Percentiles rank a stretch among this genome's conserved stretches.
phyloP scores from a whole-genome alignment of 1,140 invertebrate genomes.

The Drosophila eugracilis region DNA sequence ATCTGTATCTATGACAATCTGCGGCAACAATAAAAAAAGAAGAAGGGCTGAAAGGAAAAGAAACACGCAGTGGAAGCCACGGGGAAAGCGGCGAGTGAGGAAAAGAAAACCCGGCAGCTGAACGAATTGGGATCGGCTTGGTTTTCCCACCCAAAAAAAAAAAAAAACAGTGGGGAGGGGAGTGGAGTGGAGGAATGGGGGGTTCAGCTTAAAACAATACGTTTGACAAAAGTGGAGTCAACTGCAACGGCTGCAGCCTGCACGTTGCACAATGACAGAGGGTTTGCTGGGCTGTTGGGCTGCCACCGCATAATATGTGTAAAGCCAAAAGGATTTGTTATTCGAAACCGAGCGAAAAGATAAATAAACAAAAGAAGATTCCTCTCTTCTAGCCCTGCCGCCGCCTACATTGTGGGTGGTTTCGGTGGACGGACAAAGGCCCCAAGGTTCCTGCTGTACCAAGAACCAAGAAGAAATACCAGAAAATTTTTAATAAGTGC shows the following conservation, averaged over 20 bases:
- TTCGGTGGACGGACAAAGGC: constrained; percentile 27
- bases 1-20: constrained; percentile 61
- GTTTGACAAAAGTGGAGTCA: constrained; percentile 82
- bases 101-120: constrained; percentile 16
- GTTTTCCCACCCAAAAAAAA: background rate
- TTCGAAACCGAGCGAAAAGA: constrained; percentile 83
- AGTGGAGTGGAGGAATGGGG: background rate
- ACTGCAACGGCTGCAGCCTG: constrained; percentile 74
- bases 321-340: constrained; percentile 84
- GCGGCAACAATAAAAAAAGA: constrained; percentile 42
- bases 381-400: constrained; percentile 19
- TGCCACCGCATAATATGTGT: constrained; percentile 79
- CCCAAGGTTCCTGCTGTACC: constrained; percentile 42
- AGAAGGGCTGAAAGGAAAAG: constrained; percentile 29
- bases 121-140: constrained; percentile 41
- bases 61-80: constrained; percentile 38
- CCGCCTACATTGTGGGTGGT: constrained; percentile 3
- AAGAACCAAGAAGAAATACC: constrained; percentile 42
- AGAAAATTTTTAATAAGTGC: constrained; percentile 81
- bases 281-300: constrained; percentile 16
- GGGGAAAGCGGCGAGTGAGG: background rate
- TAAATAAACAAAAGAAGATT: constrained; percentile 81
- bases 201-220: constrained; percentile 70
- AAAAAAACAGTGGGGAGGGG: too few species aligned
- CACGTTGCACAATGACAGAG: constrained; percentile 64